These are phyloP conservation scores for Vulpes ferrilata DNA, from an alignment of 2,113 vertebrate genomes.

Conservation along the genomic window DNA sequence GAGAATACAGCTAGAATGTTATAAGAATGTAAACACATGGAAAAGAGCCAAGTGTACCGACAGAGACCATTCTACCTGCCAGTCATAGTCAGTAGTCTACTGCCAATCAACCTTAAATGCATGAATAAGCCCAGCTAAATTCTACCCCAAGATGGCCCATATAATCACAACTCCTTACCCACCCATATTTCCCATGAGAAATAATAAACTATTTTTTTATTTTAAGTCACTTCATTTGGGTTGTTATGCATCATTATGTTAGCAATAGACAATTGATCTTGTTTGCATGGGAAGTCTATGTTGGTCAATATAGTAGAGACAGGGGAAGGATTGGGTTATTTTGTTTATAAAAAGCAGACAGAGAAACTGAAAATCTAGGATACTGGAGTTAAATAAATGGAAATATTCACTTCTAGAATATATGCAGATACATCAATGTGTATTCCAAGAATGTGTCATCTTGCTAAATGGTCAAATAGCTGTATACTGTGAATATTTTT, in stretches of 20 bases:
- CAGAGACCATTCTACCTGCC: not conserved
- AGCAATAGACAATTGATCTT: not conserved
- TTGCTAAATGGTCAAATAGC: not conserved
- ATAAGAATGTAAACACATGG: not conserved
- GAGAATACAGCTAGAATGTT: not conserved
- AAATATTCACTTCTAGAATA: not conserved
- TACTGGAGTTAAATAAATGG: not conserved
- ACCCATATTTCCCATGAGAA: not conserved
- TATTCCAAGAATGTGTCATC: not conserved
- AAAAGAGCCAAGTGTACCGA: not conserved
- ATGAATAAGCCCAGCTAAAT: not conserved
- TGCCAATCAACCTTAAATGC: not conserved
- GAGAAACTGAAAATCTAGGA: not conserved
- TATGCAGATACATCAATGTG: not conserved
- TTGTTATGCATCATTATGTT: not conserved
- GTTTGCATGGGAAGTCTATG: not conserved
- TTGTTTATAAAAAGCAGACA: not conserved
- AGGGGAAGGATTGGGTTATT: not conserved
- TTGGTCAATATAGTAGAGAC: not conserved
- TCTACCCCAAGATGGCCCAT: not conserved
- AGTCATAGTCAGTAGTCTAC: not conserved
- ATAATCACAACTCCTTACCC: not conserved
- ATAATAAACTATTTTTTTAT: not conserved
- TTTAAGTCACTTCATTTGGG: not conserved
- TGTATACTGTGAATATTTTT: not conserved